These are phyloP conservation scores for Microtus richardsoni DNA, from an alignment of 2,113 vertebrate species.

Conservation along the genomic window DNA sequence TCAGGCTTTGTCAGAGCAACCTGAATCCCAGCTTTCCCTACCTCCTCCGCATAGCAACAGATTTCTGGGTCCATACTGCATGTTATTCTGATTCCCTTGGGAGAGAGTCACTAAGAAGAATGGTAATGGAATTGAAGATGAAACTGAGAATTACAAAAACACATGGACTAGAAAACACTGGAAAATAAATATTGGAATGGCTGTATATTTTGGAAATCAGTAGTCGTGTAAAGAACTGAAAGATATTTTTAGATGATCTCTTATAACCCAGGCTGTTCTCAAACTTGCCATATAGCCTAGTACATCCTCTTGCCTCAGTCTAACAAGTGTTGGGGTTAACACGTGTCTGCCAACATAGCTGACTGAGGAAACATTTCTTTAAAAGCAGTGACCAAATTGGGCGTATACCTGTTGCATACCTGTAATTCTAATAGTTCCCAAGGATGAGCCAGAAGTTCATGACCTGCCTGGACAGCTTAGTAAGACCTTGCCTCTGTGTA, in stretches of 20 bases:
- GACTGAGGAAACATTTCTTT: constrained; percentile 20
- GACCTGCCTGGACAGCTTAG: background rate
- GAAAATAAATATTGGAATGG: background rate
- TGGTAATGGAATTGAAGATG: background rate
- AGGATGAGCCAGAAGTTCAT: background rate
- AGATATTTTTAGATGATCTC: background rate
- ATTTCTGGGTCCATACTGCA: background rate
- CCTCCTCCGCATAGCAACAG: no score
- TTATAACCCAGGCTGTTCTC: background rate
- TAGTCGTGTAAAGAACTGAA: background rate
- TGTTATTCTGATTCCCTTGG: background rate
- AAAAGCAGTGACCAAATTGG: background rate
- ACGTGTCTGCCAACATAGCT: background rate
- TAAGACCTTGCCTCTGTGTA: background rate
- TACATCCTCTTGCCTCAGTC: background rate
- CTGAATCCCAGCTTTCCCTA: background rate
- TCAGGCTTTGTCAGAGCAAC: background rate
- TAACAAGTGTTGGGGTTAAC: background rate
- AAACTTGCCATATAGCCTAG: background rate
- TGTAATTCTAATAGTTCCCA: background rate
- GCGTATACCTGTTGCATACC: background rate
- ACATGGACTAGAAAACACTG: background rate
- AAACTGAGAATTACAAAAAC: constrained; percentile 13
- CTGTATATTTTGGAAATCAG: background rate
- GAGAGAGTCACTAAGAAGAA: background rate